Base-by-base conservation (phyloP, 2,113 vertebrate genomes). In the Pterophyllum scalare region DNA sequence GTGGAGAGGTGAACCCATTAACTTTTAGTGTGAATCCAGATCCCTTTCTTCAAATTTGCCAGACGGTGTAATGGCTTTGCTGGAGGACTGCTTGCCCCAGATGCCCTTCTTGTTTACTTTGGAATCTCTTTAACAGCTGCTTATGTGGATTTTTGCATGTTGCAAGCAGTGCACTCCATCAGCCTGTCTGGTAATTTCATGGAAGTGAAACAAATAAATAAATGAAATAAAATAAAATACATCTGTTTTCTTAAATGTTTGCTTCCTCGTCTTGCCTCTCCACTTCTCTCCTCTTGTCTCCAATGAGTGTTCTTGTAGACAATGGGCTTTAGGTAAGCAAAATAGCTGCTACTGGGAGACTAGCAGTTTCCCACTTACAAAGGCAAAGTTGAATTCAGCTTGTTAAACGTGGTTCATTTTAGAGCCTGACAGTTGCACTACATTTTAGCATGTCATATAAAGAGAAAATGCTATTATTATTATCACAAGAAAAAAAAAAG, bases 181-280 rank as follows among this genome's bases (percentile, higher is more conserved):
- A 70, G 38, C 61, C 52, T 26, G 5, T 75, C 35, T 80, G 70
- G 26, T 61, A 70, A 64, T 81, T 82, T 83, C 46, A 67, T 64
- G 22, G 24, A 75, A 33, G 19, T 57, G 46, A 33, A 65, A 28
- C 4, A 33, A 81, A 79, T 11, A 38, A 60, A 61, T 9, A 33
- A 38, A 62, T 13, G 20, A 64, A 43, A 40, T 40, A 43, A 26
- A 65, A 65, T 40, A 43, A 26, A 46, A 67, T 49, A 46, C 15
- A 43, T 78, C n/a, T 52, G 20, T 61, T 67, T 75, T 62, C 35
- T n/a, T 59, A 12, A 77, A 35, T 49, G 24, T 12, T 38, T 60
- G 9, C 6, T 65, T 79, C 57, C 8, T 72, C 2, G 13, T 72
- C n/a, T 77, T 33, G 43, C 24, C 35, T 56, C 62, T 57, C 26